Evolutionary conservation across 2,888 invertebrate genomes (phyloP), one percentile per base, ranked within the genome.

Genomic region (Drosophila siamana): DNA sequence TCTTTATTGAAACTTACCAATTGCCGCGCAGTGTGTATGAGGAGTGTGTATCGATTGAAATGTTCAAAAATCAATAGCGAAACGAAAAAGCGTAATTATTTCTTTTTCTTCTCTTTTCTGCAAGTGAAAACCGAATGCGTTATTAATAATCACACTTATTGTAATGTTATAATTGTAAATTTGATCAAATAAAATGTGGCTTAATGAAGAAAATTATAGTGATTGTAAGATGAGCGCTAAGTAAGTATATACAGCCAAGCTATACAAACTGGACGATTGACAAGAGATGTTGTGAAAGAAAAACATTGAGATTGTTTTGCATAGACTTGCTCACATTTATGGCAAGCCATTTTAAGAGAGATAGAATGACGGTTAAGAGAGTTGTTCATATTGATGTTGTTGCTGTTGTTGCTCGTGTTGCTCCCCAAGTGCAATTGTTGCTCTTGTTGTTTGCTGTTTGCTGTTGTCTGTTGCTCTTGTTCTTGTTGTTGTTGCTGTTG

Each of bases 21-120:
- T 73, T 56, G 78, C 67, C 78, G 38, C 78, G 38, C 36, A 60
- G 41, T 74, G 66, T 78, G 64, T 54, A 24, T 48, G 57, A 11
- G 24, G 15, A 6, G 38, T 57, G 38, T 40, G 65, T 59, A 50
- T 61, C 36, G 59, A 48, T 69, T 75, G 51, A 77, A 74, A 80
- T 86, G 71, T 68, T 83, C 69, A 54, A 80, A 72, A 82, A 68
- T 78, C 80, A 82, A 83, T 65, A 83, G 71, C 71, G 60, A 73
- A 82, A 86, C 59, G 63, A 78, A 78, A 78, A 76, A 65, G 60
- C 61, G 48, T 50, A 78, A 73, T 88, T 87, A 86, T 84, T 83
- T 86, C 78, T 86, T 86, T 83, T 86, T 86, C 78, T 86, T 88
- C 84, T 86, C 88, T 73, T 86, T 88, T 88, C 88, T 86, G 86